These are phyloP conservation scores for Campylomormyrus tamandua DNA, from an alignment of 2,113 vertebrate genomes.

Conservation along the genomic window DNA sequence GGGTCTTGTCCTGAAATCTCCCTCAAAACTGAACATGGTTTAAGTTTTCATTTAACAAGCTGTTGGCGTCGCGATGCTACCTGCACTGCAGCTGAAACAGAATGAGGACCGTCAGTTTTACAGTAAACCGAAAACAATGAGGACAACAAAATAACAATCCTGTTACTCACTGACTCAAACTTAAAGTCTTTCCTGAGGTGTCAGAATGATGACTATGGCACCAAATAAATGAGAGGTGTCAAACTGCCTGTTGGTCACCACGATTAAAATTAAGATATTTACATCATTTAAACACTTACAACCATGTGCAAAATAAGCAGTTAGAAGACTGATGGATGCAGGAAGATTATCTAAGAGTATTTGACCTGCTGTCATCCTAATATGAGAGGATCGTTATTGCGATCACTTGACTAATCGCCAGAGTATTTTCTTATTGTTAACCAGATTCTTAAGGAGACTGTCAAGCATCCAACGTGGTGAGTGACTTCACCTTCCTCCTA, in stretches of 20 bases:
- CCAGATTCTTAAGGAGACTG: background rate
- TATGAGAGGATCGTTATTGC: background rate
- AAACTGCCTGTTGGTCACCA: too few species aligned
- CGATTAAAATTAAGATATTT: background rate
- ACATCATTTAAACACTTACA: background rate
- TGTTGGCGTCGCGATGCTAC: background rate
- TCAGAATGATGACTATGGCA: background rate
- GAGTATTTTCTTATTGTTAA: background rate
- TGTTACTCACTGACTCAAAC: background rate
- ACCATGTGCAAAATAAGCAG: background rate
- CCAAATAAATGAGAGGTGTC: background rate
- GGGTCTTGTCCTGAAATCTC: constrained; percentile 94
- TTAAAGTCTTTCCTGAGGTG: background rate
- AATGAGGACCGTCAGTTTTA: constrained; percentile 14
- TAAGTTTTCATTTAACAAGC: constrained; percentile 75
- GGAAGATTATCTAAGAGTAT: background rate
- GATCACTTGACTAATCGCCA: background rate
- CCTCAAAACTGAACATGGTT: constrained; percentile 98
- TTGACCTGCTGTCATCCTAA: background rate
- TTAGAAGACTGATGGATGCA: background rate
- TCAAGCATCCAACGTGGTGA: background rate
- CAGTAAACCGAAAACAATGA: constrained; percentile 13
- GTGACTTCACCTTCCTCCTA: background rate
- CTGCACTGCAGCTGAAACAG: constrained; percentile 30
- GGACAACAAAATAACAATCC: background rate